Conservation (phyloP, 1,140 invertebrate genomes). For the Pseudomyrmex sp. region DNA sequence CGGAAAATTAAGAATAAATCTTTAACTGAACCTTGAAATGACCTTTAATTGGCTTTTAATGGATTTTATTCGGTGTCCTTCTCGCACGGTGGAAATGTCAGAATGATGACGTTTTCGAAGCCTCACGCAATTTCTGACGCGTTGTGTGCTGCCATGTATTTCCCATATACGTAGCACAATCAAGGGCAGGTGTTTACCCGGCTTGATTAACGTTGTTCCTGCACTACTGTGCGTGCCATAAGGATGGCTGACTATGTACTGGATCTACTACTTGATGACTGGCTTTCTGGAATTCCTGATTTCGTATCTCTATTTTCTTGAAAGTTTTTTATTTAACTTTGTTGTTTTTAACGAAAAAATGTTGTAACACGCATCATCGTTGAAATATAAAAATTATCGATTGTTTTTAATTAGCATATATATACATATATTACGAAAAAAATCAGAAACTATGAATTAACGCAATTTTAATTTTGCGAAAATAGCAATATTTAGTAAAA, state of each 20-base stretch:
- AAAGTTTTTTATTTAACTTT: constrained; percentile 13
- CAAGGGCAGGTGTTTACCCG: constrained; percentile 78
- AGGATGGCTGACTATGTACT: constrained; percentile 61
- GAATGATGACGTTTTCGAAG: constrained; percentile 16
- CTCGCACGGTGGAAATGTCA: not conserved
- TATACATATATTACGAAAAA: not conserved
- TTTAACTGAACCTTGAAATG: no score
- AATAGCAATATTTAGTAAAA: not conserved
- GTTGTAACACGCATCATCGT: not conserved
- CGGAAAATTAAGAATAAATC: not conserved
- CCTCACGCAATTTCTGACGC: constrained; percentile 54
- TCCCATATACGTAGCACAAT: constrained; percentile 77
- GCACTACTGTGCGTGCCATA: constrained; percentile 50
- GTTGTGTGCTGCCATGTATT: constrained; percentile 70
- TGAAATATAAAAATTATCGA: not conserved
- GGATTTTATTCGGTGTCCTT: no score
- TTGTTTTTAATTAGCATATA: not conserved
- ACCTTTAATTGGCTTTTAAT: no score
- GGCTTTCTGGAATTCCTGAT: constrained; percentile 48
- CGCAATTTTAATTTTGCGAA: no score
- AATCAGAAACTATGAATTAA: not conserved
- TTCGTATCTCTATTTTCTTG: constrained; percentile 10
- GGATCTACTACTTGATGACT: constrained; percentile 39
- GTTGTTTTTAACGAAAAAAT: constrained; percentile 30
- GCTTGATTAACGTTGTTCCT: constrained; percentile 79